Conservation (phyloP, 2,797 vertebrate genomes). For the Danio choprae region DNA sequence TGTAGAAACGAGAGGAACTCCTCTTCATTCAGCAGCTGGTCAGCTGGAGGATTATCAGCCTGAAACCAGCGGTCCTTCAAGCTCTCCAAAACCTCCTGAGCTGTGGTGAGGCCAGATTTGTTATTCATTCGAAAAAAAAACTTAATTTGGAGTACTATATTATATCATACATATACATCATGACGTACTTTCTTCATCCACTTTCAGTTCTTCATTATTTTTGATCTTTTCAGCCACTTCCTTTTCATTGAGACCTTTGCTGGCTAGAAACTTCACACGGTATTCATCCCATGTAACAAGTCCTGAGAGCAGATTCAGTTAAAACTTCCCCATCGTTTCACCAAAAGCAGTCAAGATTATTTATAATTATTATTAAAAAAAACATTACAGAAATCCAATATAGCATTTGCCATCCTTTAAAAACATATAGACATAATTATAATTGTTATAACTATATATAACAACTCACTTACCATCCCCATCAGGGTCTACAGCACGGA, state of each 20-base stretch:
- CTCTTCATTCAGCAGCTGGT: slow-evolving; percentile 89
- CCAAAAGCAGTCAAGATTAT: background rate
- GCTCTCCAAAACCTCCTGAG: slow-evolving; percentile 95
- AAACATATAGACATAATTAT: too few relatives aligned
- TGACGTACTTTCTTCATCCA: slow-evolving; percentile 94
- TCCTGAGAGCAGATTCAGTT: slow-evolving; percentile 71
- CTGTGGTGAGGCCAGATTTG: slow-evolving; percentile 69
- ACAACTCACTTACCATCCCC: slow-evolving; percentile 80
- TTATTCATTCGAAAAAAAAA: background rate
- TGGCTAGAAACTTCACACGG: slow-evolving; percentile 90
- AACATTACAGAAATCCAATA: background rate
- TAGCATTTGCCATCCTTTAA: too few relatives aligned
- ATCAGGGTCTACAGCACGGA: slow-evolving; percentile 92
- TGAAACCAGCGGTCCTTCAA: slow-evolving; percentile 98
- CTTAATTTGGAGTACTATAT: background rate
- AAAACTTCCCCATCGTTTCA: background rate
- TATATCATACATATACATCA: background rate
- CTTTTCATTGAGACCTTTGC: slow-evolving; percentile 92
- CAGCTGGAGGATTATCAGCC: slow-evolving; percentile 90
- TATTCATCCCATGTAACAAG: slow-evolving; percentile 95
- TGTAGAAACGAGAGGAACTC: slow-evolving; percentile 97
- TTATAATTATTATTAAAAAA: background rate
- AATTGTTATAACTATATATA: background rate
- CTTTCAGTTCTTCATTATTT: slow-evolving; percentile 90
- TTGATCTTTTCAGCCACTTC: slow-evolving; percentile 88